Evolutionary conservation across 2,888 invertebrate genomes (phyloP).

Genomic region (Formica aserva): DNA sequence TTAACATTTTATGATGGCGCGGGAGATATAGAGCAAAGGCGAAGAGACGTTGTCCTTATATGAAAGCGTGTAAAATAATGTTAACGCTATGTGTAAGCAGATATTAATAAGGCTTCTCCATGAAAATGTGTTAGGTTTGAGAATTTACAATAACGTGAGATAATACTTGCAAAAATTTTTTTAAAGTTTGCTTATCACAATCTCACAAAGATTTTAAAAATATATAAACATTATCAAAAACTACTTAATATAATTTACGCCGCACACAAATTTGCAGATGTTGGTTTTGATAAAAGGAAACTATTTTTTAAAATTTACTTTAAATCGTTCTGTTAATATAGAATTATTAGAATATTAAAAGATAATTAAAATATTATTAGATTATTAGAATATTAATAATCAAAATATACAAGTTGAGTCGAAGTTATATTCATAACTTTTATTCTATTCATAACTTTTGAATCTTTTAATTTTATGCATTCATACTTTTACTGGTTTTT

Average conservation of each 20-base stretch:
- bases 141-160: not conserved
- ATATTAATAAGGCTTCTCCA: not conserved
- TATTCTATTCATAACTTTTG: too few relatives aligned
- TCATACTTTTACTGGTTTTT: not conserved
- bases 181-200: not conserved
- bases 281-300: not conserved
- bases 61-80: conserved; percentile 3
- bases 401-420: not conserved
- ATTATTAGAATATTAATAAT: conserved; percentile 20
- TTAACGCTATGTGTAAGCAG: not conserved
- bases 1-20: conserved; percentile 30
- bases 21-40: not conserved
- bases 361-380: too few relatives aligned
- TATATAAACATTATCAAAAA: conserved; percentile 19
- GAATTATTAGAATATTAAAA: too few relatives aligned
- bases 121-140: not conserved
- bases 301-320: conserved; percentile 33
- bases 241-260: conserved; percentile 9
- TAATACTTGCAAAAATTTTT: not conserved
- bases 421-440: not conserved
- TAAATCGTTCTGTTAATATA: not conserved
- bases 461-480: conserved; percentile 25
- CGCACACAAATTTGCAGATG: not conserved
- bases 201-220: conserved; percentile 7
- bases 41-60: conserved; percentile 9